A percentile compares a stretch with the other conserved stretches of the same genome.
These are phyloP conservation scores for Papilio gigon DNA, from an alignment of 2,888 invertebrate genomes.

Conservation along the genomic window DNA sequence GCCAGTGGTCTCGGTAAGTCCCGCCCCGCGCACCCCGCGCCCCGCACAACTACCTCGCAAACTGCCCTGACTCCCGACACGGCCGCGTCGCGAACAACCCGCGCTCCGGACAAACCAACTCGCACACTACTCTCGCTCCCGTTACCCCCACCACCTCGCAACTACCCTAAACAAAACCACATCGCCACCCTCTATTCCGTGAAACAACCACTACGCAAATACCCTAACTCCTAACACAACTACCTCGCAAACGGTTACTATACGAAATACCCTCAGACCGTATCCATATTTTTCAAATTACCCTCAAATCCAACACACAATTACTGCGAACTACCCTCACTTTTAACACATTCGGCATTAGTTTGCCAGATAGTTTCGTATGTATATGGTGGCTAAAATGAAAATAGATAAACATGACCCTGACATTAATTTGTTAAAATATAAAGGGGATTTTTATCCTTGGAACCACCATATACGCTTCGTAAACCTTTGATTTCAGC, in stretches of 20 bases:
- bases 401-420: not conserved
- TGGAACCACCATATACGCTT: constrained; percentile 64
- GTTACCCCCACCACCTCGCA: constrained; percentile 48
- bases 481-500: constrained; percentile 66
- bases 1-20: constrained; percentile 96
- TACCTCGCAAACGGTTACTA: not conserved
- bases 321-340: constrained; percentile 13
- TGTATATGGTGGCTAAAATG: constrained; percentile 64
- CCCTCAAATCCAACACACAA: not conserved
- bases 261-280: not conserved
- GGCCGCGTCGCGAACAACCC: not conserved
- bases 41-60: constrained; percentile 47
- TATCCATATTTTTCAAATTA: constrained; percentile 44
- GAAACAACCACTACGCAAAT: constrained; percentile 6
- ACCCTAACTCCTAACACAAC: not conserved
- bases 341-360: constrained; percentile 22
- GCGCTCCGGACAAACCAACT: not conserved
- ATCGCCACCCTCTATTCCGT: constrained; percentile 34
- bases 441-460: constrained; percentile 12
- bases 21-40: constrained; percentile 44
- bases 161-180: no score
- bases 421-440: not conserved
- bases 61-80: constrained; percentile 36
- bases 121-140: constrained; percentile 10
- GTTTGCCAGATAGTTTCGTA: constrained; percentile 67